Percentiles rank a stretch among this genome's conserved stretches.
These are phyloP conservation scores for Myotis brandtii DNA, from an alignment of 2,113 vertebrate genomes.

Conservation along the genomic window DNA sequence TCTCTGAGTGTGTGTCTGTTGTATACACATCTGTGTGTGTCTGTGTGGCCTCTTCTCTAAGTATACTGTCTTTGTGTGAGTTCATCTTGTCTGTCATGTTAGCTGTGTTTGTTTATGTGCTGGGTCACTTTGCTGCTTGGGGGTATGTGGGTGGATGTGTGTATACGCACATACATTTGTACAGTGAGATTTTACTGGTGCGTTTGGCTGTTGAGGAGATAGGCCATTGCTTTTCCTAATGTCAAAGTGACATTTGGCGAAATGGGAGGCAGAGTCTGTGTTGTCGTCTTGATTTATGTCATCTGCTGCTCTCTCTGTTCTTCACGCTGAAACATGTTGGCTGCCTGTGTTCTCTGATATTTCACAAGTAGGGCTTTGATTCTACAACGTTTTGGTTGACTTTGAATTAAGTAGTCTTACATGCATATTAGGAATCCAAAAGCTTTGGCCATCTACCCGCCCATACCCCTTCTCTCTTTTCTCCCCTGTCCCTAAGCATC, in stretches of 20 bases:
- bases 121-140: neutral
- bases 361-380: conserved; percentile 52
- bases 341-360: conserved; percentile 31
- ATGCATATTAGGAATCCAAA: neutral
- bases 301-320: neutral
- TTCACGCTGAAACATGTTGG: neutral
- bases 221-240: conserved; percentile 8
- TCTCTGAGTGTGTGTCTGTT: neutral
- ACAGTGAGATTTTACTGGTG: neutral
- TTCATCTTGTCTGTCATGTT: neutral
- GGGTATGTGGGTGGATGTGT: neutral
- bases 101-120: neutral
- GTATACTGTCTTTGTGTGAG: neutral
- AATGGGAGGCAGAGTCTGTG: neutral
- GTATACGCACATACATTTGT: neutral
- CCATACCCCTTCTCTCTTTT: neutral
- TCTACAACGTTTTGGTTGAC: conserved; percentile 40
- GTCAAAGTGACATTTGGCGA: conserved; percentile 37
- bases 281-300: conserved; percentile 47
- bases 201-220: neutral
- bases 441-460: neutral
- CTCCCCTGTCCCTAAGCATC: neutral
- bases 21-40: neutral
- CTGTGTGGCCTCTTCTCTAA: neutral
- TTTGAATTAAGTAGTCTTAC: conserved; percentile 29